Conservation (phyloP, 2,113 vertebrate genomes). For the Mesocricetus auratus region DNA sequence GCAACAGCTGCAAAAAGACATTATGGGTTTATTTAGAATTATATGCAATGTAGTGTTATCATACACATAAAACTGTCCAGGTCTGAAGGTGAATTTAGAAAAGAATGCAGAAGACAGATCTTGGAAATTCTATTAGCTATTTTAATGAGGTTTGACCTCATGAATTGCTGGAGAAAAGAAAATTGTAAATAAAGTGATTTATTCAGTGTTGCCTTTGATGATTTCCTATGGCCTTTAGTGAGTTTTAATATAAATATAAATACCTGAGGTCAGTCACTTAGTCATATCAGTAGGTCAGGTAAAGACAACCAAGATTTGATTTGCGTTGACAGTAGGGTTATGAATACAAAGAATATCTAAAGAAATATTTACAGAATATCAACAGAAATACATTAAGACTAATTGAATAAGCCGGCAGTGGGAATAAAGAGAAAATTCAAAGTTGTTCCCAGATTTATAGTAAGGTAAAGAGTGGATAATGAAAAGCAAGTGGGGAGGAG, state of each 20-base stretch:
- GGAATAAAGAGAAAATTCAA: not conserved
- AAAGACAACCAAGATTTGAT: not conserved
- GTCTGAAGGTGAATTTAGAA: not conserved
- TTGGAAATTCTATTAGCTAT: not conserved
- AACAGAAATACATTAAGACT: not conserved
- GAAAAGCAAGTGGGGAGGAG: not conserved
- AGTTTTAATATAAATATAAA: not conserved
- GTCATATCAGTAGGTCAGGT: not conserved
- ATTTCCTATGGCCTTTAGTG: not conserved
- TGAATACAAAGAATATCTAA: not conserved
- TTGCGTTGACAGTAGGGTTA: not conserved
- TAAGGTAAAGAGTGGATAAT: not conserved
- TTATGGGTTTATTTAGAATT: too few species aligned
- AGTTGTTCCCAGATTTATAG: not conserved
- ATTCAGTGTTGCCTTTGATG: not conserved
- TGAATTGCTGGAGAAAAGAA: not conserved
- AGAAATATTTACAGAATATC: not conserved
- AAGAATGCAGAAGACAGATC: not conserved
- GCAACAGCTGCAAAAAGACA: too few species aligned
- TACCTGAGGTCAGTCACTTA: too few species aligned
- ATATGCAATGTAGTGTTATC: not conserved
- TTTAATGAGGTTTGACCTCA: not conserved
- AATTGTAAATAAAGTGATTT: not conserved
- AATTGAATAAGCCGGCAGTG: not conserved
- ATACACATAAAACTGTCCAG: not conserved